A percentile compares a stretch with the other conserved stretches of the same genome.
phyloP scores from a whole-genome alignment of 2,797 vertebrate species.

The Bufotes viridis region DNA sequence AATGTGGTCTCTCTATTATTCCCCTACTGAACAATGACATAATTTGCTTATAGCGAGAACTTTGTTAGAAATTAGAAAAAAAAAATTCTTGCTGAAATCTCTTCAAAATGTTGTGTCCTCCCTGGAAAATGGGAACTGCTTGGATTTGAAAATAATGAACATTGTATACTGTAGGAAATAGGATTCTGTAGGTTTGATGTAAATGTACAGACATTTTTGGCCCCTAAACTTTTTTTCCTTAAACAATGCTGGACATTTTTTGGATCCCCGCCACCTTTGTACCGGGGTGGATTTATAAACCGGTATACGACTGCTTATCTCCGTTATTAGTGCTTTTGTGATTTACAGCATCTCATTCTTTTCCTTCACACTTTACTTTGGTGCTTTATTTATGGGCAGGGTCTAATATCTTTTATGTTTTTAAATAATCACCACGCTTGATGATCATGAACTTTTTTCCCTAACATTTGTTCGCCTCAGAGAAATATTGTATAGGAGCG shows the following conservation, averaged over 20 bases:
- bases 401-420: not conserved
- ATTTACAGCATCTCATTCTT: not conserved
- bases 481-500: not conserved
- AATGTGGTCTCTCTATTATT: constrained; percentile 17
- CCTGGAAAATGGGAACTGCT: not conserved
- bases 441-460: no score
- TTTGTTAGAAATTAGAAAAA: not conserved
- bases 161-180: not conserved
- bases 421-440: no score
- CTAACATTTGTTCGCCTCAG: no score
- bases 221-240: not conserved
- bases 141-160: not conserved
- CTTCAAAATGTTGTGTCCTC: not conserved
- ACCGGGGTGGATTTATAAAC: not conserved
- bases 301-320: not conserved
- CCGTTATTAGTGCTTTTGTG: not conserved
- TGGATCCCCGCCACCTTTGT: constrained; percentile 14
- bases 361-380: not conserved
- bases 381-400: not conserved
- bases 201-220: not conserved
- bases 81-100: not conserved
- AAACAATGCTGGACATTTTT: not conserved
- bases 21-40: constrained; percentile 5
- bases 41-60: constrained; percentile 4
- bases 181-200: not conserved